phyloP scores from a whole-genome alignment of 2,888 invertebrate species.

The Harmothoe impar region DNA sequence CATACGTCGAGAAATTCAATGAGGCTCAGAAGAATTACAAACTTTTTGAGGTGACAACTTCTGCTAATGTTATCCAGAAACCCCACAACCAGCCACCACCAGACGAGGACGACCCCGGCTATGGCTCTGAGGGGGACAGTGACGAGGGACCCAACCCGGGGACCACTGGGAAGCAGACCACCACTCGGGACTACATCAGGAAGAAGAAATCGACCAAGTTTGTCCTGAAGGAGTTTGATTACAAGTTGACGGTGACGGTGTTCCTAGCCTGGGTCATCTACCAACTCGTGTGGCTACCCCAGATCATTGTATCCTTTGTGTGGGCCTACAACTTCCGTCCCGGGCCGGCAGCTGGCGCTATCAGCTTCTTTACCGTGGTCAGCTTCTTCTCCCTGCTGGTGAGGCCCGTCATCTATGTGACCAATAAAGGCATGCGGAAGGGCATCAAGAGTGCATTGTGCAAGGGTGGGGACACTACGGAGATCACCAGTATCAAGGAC shows the following conservation, averaged over 20 bases:
- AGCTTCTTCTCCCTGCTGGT: conserved; percentile 32
- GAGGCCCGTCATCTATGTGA: conserved; percentile 43
- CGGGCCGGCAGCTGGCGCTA: neutral
- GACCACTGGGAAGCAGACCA: neutral
- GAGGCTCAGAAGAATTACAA: conserved; percentile 72
- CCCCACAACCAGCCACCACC: neutral
- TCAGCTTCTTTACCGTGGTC: neutral
- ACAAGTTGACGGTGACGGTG: conserved; percentile 65
- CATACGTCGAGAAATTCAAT: conserved; percentile 73
- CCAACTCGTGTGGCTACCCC: conserved; percentile 73
- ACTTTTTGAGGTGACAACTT: conserved; percentile 54
- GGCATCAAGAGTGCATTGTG: neutral
- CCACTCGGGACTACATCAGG: neutral
- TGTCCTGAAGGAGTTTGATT: conserved; percentile 71
- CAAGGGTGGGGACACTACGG: neutral
- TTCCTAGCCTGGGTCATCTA: conserved; percentile 67
- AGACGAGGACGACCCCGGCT: neutral
- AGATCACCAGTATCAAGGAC: neutral
- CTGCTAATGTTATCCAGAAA: conserved; percentile 14
- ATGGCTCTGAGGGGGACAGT: neutral
- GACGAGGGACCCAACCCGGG: neutral
- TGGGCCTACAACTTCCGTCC: conserved; percentile 63
- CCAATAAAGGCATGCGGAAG: conserved; percentile 13
- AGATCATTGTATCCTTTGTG: conserved; percentile 71
- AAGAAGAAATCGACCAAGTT: neutral